Evolutionary conservation across 2,113 vertebrate genomes (phyloP).

Genomic region (Butastur rufipennis): DNA sequence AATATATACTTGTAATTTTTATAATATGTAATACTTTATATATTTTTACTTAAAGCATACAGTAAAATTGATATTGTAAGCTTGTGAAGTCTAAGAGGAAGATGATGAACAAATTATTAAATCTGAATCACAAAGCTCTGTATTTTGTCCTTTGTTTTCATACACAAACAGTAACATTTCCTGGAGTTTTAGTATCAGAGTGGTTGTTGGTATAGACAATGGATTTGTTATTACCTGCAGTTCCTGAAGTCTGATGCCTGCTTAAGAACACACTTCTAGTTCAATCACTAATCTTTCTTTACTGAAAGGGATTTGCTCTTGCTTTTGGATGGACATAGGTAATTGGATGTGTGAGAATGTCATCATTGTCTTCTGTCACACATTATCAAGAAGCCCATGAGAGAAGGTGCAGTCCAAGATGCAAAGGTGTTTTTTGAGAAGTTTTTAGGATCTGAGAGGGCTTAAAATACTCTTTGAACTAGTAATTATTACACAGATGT

Average conservation of each 20-base stretch:
- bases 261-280: background rate
- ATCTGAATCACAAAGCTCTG: background rate
- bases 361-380: background rate
- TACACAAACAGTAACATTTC: background rate
- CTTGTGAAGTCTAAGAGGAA: background rate
- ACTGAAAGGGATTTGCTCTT: background rate
- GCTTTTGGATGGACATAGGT: fast-evolving
- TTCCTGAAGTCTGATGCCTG: background rate
- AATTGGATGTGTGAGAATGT: background rate
- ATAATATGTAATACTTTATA: background rate
- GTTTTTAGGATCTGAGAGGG: background rate
- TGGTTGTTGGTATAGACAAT: background rate
- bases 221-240: background rate
- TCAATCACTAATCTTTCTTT: background rate
- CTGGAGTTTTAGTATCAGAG: background rate
- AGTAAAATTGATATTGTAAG: background rate
- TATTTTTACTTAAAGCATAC: background rate
- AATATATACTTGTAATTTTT: background rate
- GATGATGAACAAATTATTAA: background rate
- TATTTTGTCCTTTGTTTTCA: background rate
- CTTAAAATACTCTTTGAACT: background rate
- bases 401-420: background rate
- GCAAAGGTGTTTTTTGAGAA: background rate
- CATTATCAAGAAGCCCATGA: background rate
- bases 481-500: background rate